Evolutionary conservation across 2,113 vertebrate species (phyloP).

Genomic region (Trematomus loennbergii): DNA sequence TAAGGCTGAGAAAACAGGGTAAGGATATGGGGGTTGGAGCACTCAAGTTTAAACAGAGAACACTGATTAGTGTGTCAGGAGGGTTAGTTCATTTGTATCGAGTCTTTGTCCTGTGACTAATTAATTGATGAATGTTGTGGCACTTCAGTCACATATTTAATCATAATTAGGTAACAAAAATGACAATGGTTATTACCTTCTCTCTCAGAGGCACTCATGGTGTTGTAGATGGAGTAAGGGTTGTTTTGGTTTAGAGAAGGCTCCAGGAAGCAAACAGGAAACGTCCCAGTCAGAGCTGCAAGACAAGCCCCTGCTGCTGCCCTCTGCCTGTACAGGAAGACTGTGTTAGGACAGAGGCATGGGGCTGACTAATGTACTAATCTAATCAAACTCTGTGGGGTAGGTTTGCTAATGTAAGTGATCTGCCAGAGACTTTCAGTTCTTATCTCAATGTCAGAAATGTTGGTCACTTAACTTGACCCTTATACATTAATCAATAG

Average conservation of each 20-base stretch:
- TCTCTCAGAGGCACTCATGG: conserved; percentile 83
- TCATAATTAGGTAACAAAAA: too few species aligned
- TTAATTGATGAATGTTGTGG: too few species aligned
- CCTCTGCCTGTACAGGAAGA: conserved; percentile 84
- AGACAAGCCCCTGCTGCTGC: conserved; percentile 91
- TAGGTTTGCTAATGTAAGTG: not conserved
- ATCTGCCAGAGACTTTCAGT: not conserved
- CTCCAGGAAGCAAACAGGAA: conserved; percentile 96
- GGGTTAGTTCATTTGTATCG: too few species aligned
- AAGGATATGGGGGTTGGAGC: not conserved
- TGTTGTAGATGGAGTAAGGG: conserved; percentile 89
- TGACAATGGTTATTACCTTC: conserved; percentile 82
- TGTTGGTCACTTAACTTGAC: not conserved
- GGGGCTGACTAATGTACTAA: not conserved
- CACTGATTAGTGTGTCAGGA: too few species aligned
- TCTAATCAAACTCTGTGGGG: not conserved
- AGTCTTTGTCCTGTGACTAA: too few species aligned
- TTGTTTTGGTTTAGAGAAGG: conserved; percentile 89
- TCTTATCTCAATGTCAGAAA: not conserved
- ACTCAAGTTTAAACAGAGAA: too few species aligned
- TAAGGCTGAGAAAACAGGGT: not conserved
- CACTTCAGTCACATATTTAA: too few species aligned
- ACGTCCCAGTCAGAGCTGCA: conserved; percentile 90
- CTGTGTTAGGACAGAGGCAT: conserved; percentile 8
- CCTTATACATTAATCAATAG: not conserved